Evolutionary conservation across 2,888 invertebrate genomes (phyloP), one percentile per base, ranked within the genome.

Genomic region (Apamea sordens): DNA sequence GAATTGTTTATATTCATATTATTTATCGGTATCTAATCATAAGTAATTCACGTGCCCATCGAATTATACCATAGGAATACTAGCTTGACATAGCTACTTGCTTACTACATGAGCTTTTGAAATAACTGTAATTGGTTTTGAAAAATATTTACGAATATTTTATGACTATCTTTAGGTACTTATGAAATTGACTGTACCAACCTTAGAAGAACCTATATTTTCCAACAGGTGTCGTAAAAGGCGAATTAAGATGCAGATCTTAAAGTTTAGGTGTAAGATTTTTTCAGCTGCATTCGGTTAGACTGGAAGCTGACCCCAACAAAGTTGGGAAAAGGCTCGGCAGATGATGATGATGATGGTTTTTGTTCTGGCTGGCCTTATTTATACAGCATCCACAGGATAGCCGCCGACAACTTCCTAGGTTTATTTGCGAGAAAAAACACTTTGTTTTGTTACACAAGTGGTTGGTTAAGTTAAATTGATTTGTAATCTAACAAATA

Each of bases 401-500:
- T 53, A 53, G 21, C 50, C 21, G 53, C 18, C 21, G 53, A 21
- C 21, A 21, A 8, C 21, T 21, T 53, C 53, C 53, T 53, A 53
- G 53, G 53, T 53, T 21, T 8, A 53, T 53, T 21, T 53, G 8
- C 21, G 53, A 21, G 21, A 53, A 8, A 21, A 8, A 53, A 7
- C 8, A 53, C 53, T 21, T 53, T 53, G 53, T 1, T 44, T 21
- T 18, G 7, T n/a, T 21, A 21, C 8, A 4, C n/a, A 63, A 18
- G 18, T 18, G 24, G 10, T 32, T 18, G 1, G 21, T n/a, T 36
- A 15, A 32, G 11, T 36, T 36, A 2, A 24, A 47, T 47, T 56
- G 32, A 65, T 78, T 78, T 65, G 15, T 21, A n/a, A n/a, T 32
- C 15, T 44, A 32, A 69, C 32, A 41, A 32, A 44, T 80, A 44